Evolutionary conservation across 2,113 vertebrate species (phyloP).

Genomic region (Nycticebus coucang): DNA sequence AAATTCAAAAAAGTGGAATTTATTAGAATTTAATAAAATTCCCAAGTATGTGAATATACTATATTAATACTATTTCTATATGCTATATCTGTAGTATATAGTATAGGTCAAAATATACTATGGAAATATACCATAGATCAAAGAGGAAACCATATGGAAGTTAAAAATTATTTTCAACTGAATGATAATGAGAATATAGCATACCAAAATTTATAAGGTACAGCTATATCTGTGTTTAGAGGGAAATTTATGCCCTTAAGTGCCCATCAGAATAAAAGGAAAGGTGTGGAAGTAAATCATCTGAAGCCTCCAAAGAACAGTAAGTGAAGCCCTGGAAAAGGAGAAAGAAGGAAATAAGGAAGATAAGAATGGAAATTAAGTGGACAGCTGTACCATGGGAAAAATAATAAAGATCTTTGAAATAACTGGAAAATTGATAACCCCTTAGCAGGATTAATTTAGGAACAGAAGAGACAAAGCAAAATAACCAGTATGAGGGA

Average conservation of each 20-base stretch:
- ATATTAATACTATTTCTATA: no score
- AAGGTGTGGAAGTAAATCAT: neutral
- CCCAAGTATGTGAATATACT: neutral
- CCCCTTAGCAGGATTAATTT: neutral
- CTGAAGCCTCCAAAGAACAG: neutral
- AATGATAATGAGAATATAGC: neutral
- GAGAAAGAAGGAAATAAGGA: neutral
- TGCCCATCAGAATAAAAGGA: neutral
- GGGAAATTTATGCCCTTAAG: neutral
- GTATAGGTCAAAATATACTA: no score
- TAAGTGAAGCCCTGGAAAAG: neutral
- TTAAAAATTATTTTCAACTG: constrained; percentile 17
- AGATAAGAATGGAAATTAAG: neutral
- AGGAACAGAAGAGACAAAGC: neutral
- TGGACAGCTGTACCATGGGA: neutral
- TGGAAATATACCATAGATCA: neutral
- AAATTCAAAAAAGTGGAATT: neutral
- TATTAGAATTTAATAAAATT: neutral
- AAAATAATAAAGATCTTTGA: neutral
- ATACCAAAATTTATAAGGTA: neutral
- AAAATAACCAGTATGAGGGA: neutral
- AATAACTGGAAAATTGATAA: neutral
- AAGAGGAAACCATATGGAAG: neutral
- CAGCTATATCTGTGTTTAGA: constrained; percentile 17
- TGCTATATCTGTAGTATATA: no score